Evolutionary conservation across 2,113 vertebrate species (phyloP).

Genomic region (Antechinus flavipes): DNA sequence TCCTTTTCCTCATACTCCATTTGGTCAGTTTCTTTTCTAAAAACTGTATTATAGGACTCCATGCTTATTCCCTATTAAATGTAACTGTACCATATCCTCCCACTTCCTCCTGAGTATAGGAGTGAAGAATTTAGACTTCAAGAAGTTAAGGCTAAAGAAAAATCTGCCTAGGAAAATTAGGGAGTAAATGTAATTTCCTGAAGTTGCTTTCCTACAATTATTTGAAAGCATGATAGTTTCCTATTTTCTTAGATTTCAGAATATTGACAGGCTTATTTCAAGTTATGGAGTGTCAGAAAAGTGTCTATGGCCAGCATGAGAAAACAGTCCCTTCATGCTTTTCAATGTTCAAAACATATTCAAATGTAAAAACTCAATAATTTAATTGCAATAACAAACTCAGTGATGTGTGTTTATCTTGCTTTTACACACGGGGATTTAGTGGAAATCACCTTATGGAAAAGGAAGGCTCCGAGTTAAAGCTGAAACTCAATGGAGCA

Average conservation of each 20-base stretch:
- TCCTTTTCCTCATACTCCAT: neutral
- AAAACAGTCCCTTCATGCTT: slow-evolving; percentile 83
- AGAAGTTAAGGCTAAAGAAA: slow-evolving; percentile 12
- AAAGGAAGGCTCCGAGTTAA: slow-evolving; percentile 86
- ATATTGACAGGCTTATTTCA: slow-evolving; percentile 77
- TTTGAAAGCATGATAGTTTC: slow-evolving; percentile 65
- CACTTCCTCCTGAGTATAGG: neutral
- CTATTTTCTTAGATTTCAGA: slow-evolving; percentile 67
- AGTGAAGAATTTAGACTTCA: slow-evolving; percentile 55
- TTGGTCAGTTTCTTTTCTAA: neutral
- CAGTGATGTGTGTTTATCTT: slow-evolving; percentile 95
- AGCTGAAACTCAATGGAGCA: slow-evolving; percentile 89
- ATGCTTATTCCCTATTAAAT: neutral
- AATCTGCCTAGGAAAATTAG: slow-evolving; percentile 45
- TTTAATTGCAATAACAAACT: slow-evolving; percentile 93
- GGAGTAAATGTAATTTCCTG: slow-evolving; percentile 68
- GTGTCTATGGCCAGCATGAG: slow-evolving; percentile 84
- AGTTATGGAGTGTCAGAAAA: slow-evolving; percentile 80
- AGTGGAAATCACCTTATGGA: slow-evolving; percentile 91
- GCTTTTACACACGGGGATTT: slow-evolving; percentile 93
- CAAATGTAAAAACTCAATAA: slow-evolving; percentile 89
- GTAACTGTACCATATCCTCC: neutral
- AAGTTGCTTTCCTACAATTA: slow-evolving; percentile 46
- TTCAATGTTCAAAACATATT: slow-evolving; percentile 88
- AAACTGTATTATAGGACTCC: neutral